Base-by-base conservation (phyloP, 2,113 vertebrate species). In the Pycnonotus jocosus region DNA sequence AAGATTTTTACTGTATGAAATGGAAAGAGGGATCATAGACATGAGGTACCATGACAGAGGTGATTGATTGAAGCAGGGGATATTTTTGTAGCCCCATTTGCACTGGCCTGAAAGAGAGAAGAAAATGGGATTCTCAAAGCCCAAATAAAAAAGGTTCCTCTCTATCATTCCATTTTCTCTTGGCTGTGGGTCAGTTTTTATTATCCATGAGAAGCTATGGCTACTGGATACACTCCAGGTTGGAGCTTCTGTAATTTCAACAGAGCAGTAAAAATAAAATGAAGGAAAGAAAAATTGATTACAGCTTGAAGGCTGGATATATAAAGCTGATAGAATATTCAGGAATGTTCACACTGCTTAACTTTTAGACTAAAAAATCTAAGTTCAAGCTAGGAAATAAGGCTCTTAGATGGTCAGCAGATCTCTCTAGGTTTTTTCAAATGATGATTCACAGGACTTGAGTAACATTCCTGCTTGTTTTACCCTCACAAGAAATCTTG, bases 181-280 rank as follows among this genome's bases (percentile, higher is more conserved):
- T 88, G 61, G 85, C 70, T 90, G 21, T 92, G 80, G 89, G 80
- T 95, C 81, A 85, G 35, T 27, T 95, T 94, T 95, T 90, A 68
- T 90, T 92, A 76, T 57, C 85, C 56, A 33, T 65, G 58, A 93
- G 82, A 88, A 95, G 31, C 44, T 85, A 69, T 30, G 53, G 57
- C 57, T 90, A 37, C 61, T 94, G 81, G 92, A 93, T 61, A 20
- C 11, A 30, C 21, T 94, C 76, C 88, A 86, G 54, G 27, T 23
- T 91, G 72, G 16, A 76, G 44, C 35, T 96, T 90, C 90, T 83
- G 64, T 86, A 83, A 90, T 90, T 95, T 93, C 86, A 93, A 30
- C 20, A 51, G 60, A 86, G 30, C 42, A 86, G 54, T 88, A 78
- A 92, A 92, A 93, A 81, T 25, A 77, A 54, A 93, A 91, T 45